Evolutionary conservation across 2,888 invertebrate genomes (phyloP), one percentile per base, ranked within the genome.

Genomic region (Stenolophus ochropezus): DNA sequence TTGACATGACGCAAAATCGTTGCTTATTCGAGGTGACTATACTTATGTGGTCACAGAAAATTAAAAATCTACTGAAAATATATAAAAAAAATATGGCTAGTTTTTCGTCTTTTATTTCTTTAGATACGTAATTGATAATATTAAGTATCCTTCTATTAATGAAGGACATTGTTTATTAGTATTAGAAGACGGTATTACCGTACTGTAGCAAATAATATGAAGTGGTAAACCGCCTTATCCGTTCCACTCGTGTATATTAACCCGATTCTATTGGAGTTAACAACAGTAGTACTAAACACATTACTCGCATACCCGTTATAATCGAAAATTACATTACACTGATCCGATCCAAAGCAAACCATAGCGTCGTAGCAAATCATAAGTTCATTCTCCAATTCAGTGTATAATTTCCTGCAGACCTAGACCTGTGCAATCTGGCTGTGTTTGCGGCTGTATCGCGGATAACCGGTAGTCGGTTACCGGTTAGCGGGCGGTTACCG

Each of bases 391-490:
- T 33, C 33, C 33, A 69, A 69, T 69, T 69, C 65, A 18, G 33
- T 18, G 18, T 69, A 69, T 69, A 69, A 69, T 69, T 69, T 69
- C 33, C 33, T 18, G 65, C 8, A 69, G 33, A 69, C 65, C 27
- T 14, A 25, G 25, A 27, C 61, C 65, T 27, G 65, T 69, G 16
- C 65, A 69, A 69, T 69, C 65, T 69, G 18, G 33, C 65, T 42
- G 65, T 20, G 27, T 69, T 69, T 69, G 65, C 33, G 65, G 65
- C 33, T 33, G 33, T 5, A 69, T 20, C 33, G 18, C 69, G 73
- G 73, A 49, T 69, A 69, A 73, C 23, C 73, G 21, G 73, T n/a
- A 49, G 73, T 73, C 47, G 73, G 49, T 49, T 73, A 73, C 73
- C 73, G 73, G 73, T 73, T 73, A 42, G 11, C 33, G 11, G 11